phyloP scores from a whole-genome alignment of 2,888 invertebrate genomes.

The Athrips mouffetella region DNA sequence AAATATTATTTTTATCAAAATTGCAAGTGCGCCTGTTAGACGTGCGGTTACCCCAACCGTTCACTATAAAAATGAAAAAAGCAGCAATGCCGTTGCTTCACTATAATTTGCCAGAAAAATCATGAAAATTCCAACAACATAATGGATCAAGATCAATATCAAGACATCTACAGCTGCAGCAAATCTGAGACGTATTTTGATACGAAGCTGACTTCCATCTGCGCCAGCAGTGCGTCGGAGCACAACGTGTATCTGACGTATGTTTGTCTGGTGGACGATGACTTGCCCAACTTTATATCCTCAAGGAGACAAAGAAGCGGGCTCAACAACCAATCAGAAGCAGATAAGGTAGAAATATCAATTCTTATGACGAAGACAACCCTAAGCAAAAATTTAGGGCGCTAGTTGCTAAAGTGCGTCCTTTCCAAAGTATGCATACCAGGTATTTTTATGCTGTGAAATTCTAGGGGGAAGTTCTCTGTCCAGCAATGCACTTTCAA shows the following conservation, averaged over 20 bases:
- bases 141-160: slow-evolving; percentile 4
- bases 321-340: background rate
- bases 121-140: background rate
- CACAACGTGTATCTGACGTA: slow-evolving; percentile 57
- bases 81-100: background rate
- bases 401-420: no score
- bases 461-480: no score
- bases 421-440: no score
- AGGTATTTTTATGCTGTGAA: no score
- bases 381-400: no score
- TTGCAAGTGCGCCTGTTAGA: no score
- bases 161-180: no score
- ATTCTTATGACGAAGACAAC: no score
- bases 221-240: slow-evolving; percentile 51
- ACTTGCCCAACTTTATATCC: slow-evolving; percentile 25
- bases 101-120: background rate
- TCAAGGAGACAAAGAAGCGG: no score
- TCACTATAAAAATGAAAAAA: background rate
- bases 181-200: slow-evolving; percentile 4
- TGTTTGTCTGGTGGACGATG: slow-evolving; percentile 52
- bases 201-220: background rate
- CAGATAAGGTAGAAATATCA: background rate
- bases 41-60: no score
- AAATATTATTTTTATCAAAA: no score
- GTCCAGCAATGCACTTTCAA: no score